A percentile compares a stretch with the other conserved stretches of the same genome.
Conservation (phyloP, 1,140 invertebrate genomes). For the Zaprionus capensis region DNA sequence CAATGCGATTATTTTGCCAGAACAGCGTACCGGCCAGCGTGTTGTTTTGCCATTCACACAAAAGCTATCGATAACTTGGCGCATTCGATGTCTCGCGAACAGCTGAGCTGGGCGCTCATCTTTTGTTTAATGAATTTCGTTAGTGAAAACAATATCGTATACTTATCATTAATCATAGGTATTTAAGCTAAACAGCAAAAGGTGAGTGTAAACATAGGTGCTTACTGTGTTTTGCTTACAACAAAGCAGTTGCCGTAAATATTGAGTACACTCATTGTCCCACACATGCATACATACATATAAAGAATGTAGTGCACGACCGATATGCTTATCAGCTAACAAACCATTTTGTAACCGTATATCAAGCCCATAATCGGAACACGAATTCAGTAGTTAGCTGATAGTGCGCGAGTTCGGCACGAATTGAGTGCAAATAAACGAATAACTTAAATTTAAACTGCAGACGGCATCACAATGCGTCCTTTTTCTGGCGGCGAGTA, state of each 20-base stretch:
- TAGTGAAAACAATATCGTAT: slow-evolving; percentile 10
- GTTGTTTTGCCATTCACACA: slow-evolving; percentile 7
- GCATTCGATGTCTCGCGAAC: slow-evolving; percentile 15
- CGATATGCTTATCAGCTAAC: slow-evolving; percentile 57
- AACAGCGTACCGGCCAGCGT: neutral
- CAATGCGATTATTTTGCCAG: neutral
- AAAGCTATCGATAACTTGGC: slow-evolving; percentile 20
- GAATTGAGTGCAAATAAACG: neutral
- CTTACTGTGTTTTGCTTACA: neutral
- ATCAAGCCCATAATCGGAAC: slow-evolving; percentile 27
- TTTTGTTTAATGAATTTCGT: slow-evolving; percentile 32
- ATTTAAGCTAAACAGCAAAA: neutral
- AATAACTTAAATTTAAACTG: slow-evolving; percentile 13
- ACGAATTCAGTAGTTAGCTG: slow-evolving; percentile 51
- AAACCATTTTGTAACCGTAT: slow-evolving; percentile 58
- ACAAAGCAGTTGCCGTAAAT: slow-evolving; percentile 2
- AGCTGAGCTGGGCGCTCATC: slow-evolving; percentile 39
- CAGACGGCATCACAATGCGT: slow-evolving; percentile 53
- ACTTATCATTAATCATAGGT: neutral
- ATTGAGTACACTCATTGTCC: neutral
- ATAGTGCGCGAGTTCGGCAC: slow-evolving; percentile 45
- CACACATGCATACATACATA: neutral
- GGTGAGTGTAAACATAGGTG: slow-evolving; percentile 28
- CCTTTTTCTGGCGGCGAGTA: slow-evolving; percentile 65
- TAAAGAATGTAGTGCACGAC: neutral